Evolutionary conservation across 2,888 invertebrate genomes (phyloP), one percentile per base, ranked within the genome.

Genomic region (Siphlonurus alternatus): DNA sequence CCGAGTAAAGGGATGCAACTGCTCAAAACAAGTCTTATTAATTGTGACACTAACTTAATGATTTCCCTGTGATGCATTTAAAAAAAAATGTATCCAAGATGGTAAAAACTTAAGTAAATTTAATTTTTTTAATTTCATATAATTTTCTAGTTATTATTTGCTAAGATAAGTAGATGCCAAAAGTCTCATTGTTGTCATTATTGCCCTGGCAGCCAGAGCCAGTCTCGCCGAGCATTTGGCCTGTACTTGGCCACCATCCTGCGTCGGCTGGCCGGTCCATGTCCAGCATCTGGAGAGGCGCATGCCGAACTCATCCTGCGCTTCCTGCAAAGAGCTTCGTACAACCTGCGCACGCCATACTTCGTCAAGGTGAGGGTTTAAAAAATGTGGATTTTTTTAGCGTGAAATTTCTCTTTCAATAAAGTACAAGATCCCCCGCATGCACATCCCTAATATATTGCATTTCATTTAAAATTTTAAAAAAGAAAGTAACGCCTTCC

Each of bases 221-320:
- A 90, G 73, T 84, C 86, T 0, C 81, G 91, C 3, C 86, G 86
- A 74, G 84, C 86, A 0, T 92, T 92, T 75, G 86, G 87, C 0
- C 80, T 86, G 70, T 92, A 87, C 77, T 80, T 92, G 67, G 83
- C 84, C 68, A 83, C 84, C 73, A 82, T 91, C 66, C 76, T 91
- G 69, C 83, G 84, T 70, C 82, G 89, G 69, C 77, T 85, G 76
- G 62, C 68, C 7, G 67, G 67, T 2, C 63, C 66, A 53, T 64
- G 59, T 38, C 65, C 63, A 25, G 61, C 59, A 71, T 81, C 81
- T 72, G 78, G 80, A 71, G 79, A 78, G 23, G 80, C 75, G 61
- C 83, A 83, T 74, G 80, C 85, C 19, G 83, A 84, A 70, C 82
- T 89, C 22, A 85, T 89, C 65, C 78, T 88, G 68, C 84, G 85